phyloP scores from a whole-genome alignment of 2,888 invertebrate genomes.

The Ceramica pisi region DNA sequence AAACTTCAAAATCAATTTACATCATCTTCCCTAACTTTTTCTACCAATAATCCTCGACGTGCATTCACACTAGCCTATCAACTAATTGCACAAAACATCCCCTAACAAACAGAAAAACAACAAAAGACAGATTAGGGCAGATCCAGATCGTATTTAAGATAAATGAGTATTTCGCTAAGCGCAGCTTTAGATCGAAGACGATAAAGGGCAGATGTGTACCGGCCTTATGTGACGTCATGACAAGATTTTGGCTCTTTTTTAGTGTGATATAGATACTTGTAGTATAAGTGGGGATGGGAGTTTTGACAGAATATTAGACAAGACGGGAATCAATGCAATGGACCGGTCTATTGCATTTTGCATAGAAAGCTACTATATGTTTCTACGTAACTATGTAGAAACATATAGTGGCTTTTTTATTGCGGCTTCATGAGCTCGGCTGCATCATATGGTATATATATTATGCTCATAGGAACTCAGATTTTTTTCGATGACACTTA shows the following conservation, averaged over 20 bases:
- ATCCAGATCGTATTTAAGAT: conserved; percentile 90
- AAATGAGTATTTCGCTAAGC: conserved; percentile 89
- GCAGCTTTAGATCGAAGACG: conserved; percentile 86
- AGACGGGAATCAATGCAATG: too few relatives aligned
- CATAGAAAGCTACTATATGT: too few relatives aligned
- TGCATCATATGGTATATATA: too few relatives aligned
- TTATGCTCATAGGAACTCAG: too few relatives aligned
- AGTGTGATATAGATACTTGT: conserved; percentile 1
- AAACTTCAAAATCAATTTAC: conserved; percentile 42
- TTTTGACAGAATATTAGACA: too few relatives aligned
- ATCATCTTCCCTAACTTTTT: conserved; percentile 24
- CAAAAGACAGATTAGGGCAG: conserved; percentile 89
- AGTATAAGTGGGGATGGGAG: background rate
- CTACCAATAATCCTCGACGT: conserved; percentile 65
- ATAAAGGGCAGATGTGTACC: conserved; percentile 87
- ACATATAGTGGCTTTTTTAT: too few relatives aligned
- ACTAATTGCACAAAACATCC: conserved; percentile 89
- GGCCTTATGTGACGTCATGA: conserved; percentile 77
- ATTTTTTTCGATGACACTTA: too few relatives aligned
- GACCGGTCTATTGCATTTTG: too few relatives aligned
- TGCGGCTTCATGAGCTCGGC: too few relatives aligned
- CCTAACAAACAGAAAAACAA: conserved; percentile 77
- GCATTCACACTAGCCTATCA: conserved; percentile 83
- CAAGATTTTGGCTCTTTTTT: conserved; percentile 23
- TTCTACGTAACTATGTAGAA: too few relatives aligned